phyloP scores from a whole-genome alignment of 2,113 vertebrate genomes.

The Rhea americana region DNA sequence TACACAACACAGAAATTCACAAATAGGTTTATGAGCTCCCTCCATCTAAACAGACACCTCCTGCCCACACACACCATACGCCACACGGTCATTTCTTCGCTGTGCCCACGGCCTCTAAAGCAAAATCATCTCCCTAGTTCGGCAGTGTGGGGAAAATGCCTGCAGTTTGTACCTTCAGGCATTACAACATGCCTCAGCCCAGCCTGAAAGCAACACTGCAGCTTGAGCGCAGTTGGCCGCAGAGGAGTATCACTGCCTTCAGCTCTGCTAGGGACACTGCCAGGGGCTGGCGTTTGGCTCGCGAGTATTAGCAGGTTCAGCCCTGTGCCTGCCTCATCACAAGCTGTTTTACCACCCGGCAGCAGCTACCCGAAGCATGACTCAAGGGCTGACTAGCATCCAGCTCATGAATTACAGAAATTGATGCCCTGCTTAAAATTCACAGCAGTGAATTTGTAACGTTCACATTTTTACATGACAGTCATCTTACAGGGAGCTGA shows the following conservation, averaged over 20 bases:
- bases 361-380: slow-evolving; percentile 42
- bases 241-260: background rate
- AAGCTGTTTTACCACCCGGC: slow-evolving; percentile 45
- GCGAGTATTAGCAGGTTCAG: slow-evolving; percentile 34
- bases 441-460: background rate
- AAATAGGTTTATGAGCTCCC: background rate
- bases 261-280: background rate
- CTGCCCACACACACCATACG: background rate
- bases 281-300: slow-evolving; percentile 32
- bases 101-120: background rate
- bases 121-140: background rate
- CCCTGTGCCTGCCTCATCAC: slow-evolving; percentile 20
- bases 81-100: background rate
- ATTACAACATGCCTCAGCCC: slow-evolving; percentile 24
- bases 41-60: background rate
- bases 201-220: background rate
- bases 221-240: background rate
- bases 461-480: slow-evolving; percentile 10
- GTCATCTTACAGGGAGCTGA: background rate
- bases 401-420: slow-evolving; percentile 38
- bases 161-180: slow-evolving; percentile 38
- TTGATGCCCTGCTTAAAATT: slow-evolving; percentile 57
- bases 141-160: background rate
- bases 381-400: slow-evolving; percentile 33
- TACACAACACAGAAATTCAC: background rate